These are phyloP conservation scores for Nezara viridula DNA, from an alignment of 2,888 invertebrate species.

Conservation along the genomic window DNA sequence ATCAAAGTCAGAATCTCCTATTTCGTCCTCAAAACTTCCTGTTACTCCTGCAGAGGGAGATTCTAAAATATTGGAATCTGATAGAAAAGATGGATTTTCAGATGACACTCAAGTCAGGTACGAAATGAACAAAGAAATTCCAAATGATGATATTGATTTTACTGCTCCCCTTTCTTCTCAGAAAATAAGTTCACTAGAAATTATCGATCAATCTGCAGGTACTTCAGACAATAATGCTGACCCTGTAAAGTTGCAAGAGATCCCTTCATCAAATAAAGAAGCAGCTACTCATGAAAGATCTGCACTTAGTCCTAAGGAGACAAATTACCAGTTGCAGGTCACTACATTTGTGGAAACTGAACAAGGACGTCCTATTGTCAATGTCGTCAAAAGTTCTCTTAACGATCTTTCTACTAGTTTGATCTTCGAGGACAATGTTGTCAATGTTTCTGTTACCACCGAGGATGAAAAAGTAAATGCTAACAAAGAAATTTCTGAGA, in stretches of 20 bases:
- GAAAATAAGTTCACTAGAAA: constrained; percentile 12
- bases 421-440: constrained; percentile 35
- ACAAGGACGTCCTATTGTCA: neutral
- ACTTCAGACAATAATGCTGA: neutral
- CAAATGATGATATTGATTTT: constrained; percentile 3
- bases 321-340: constrained; percentile 19
- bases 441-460: constrained; percentile 57
- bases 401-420: constrained; percentile 6
- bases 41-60: neutral
- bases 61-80: neutral
- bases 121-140: neutral
- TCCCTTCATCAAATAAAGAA: neutral
- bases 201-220: neutral
- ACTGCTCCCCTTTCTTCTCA: neutral
- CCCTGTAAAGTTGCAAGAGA: neutral
- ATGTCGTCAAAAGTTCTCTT: constrained; percentile 42
- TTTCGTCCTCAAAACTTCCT: neutral
- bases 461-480: constrained; percentile 62
- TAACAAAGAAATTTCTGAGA: constrained; percentile 3
- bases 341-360: constrained; percentile 38
- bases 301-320: neutral
- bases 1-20: neutral
- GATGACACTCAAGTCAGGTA: neutral
- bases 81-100: neutral
- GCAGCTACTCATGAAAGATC: neutral